These are phyloP conservation scores for Orthosia gothica DNA, from an alignment of 2,888 invertebrate species.

Conservation along the genomic window DNA sequence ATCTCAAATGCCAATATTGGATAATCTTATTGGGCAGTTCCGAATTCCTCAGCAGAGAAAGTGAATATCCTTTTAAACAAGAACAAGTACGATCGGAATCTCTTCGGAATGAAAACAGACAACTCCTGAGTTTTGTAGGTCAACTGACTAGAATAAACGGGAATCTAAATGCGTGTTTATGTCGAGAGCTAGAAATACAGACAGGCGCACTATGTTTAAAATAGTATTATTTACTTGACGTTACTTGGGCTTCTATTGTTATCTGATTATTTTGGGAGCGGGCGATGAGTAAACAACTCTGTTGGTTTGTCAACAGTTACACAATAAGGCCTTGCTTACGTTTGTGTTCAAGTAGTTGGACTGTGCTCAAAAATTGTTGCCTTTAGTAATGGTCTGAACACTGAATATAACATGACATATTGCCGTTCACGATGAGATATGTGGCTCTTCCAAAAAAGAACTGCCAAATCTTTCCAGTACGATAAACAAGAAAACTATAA, in stretches of 20 bases:
- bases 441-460: not conserved
- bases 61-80: constrained; percentile 48
- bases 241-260: constrained; percentile 47
- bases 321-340: constrained; percentile 43
- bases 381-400: not conserved
- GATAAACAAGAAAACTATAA: not conserved
- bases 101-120: constrained; percentile 60
- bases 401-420: too few species aligned
- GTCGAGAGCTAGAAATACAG: constrained; percentile 67
- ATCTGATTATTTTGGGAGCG: constrained; percentile 46
- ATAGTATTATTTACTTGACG: constrained; percentile 51
- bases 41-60: constrained; percentile 44
- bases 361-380: constrained; percentile 7
- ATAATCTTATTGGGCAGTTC: constrained; percentile 19
- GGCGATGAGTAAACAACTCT: constrained; percentile 42
- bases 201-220: constrained; percentile 60
- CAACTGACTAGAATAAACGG: constrained; percentile 64
- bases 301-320: constrained; percentile 42
- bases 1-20: constrained; percentile 16
- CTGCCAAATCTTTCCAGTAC: not conserved
- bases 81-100: constrained; percentile 56
- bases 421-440: not conserved
- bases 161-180: constrained; percentile 63
- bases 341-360: constrained; percentile 24
- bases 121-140: constrained; percentile 66